Evolutionary conservation across 1,140 invertebrate species (phyloP).

Genomic region (Brachionus koreanus): DNA sequence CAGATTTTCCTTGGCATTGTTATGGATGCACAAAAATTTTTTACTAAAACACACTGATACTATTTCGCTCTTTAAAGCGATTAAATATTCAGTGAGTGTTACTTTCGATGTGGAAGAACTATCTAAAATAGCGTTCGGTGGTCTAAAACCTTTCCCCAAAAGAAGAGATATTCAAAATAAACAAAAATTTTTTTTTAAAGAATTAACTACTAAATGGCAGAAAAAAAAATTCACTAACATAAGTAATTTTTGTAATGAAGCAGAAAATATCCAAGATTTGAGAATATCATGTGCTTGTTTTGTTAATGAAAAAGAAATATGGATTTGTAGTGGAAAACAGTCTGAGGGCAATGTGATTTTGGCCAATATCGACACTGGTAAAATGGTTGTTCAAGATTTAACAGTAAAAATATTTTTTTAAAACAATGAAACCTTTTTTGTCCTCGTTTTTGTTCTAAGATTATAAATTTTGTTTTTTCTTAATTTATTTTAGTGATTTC

Average conservation of each 20-base stretch:
- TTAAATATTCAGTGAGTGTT: constrained; percentile 60
- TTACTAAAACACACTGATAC: constrained; percentile 59
- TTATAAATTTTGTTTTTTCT: not conserved
- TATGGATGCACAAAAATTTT: constrained; percentile 57
- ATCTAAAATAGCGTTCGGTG: constrained; percentile 61
- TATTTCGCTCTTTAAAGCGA: constrained; percentile 60
- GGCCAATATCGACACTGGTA: constrained; percentile 53
- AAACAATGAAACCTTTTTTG: too few species aligned
- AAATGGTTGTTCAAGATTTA: constrained; percentile 57
- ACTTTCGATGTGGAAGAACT: constrained; percentile 61
- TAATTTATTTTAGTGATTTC: not conserved
- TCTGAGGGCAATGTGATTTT: constrained; percentile 52
- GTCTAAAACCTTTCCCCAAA: constrained; percentile 60
- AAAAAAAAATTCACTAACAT: constrained; percentile 55
- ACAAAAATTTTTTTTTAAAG: constrained; percentile 52
- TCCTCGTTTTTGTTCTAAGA: not conserved
- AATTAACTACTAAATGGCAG: not conserved
- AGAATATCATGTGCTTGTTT: constrained; percentile 25
- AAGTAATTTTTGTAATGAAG: constrained; percentile 50
- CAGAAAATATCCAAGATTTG: constrained; percentile 46
- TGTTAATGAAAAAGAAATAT: constrained; percentile 53
- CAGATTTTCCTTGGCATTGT: constrained; percentile 55
- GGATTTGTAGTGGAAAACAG: constrained; percentile 59
- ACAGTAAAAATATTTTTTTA: constrained; percentile 51
- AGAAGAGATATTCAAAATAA: constrained; percentile 57